These are phyloP conservation scores for Xestia c-nigrum DNA, from an alignment of 2,888 invertebrate genomes.

Conservation along the genomic window DNA sequence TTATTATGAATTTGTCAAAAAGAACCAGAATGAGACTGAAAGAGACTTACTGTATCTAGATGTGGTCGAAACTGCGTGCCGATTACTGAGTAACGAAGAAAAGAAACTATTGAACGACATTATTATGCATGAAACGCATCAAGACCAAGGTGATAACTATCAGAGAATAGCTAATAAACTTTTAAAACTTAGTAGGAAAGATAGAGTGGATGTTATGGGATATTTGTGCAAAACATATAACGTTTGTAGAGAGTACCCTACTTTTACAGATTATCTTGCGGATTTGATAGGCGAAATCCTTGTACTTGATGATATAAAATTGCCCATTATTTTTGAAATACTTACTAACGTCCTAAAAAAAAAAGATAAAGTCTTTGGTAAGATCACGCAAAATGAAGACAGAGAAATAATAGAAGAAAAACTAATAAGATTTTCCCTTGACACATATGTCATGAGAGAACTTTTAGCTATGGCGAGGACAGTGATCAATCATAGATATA, in stretches of 20 bases:
- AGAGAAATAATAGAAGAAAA: constrained; percentile 51
- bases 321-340: constrained; percentile 55
- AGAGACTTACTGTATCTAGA: constrained; percentile 68
- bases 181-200: constrained; percentile 45
- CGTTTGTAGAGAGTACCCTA: constrained; percentile 73
- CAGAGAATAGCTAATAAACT: constrained; percentile 46
- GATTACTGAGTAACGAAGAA: constrained; percentile 54
- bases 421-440: constrained; percentile 24
- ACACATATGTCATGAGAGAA: constrained; percentile 58
- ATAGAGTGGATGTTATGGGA: constrained; percentile 68
- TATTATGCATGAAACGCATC: constrained; percentile 22
- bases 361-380: constrained; percentile 61
- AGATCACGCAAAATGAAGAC: constrained; percentile 64
- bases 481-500: constrained; percentile 68
- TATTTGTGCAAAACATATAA: constrained; percentile 66
- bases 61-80: constrained; percentile 64
- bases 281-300: constrained; percentile 69
- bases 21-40: constrained; percentile 29
- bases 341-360: constrained; percentile 44
- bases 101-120: constrained; percentile 60
- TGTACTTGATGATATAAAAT: constrained; percentile 64
- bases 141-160: background rate
- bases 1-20: constrained; percentile 36
- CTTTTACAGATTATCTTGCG: constrained; percentile 70
- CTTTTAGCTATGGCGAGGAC: constrained; percentile 55